A percentile compares a stretch with the other conserved stretches of the same genome.
phyloP scores from a whole-genome alignment of 1,140 invertebrate species.

The Drosophila ironensis region DNA sequence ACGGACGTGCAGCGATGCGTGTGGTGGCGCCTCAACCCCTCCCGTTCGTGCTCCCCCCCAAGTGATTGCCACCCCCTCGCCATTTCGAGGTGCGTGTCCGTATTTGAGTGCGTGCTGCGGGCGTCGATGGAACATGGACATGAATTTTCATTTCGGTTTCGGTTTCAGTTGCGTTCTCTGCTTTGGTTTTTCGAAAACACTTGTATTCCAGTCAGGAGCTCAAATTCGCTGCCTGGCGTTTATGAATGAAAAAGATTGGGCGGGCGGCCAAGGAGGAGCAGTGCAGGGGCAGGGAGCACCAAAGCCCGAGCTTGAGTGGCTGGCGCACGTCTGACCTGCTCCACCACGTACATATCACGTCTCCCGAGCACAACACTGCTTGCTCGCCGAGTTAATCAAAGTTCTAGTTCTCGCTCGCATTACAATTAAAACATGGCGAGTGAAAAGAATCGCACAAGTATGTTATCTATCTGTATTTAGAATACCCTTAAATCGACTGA shows the following conservation, averaged over 20 bases:
- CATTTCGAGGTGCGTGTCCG: no score
- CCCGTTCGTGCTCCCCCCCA: no score
- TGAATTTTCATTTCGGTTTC: conserved; percentile 63
- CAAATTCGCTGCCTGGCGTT: conserved; percentile 61
- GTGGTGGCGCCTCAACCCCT: no score
- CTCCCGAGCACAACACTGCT: no score
- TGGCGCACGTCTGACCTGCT: conserved; percentile 30
- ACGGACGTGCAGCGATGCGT: conserved; percentile 66
- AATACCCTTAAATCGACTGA: no score
- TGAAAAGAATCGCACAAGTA: no score
- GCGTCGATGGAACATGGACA: conserved; percentile 63
- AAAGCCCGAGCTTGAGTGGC: conserved; percentile 35
- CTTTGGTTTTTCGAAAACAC: conserved; percentile 67
- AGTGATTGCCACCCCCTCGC: no score
- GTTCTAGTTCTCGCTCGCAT: no score
- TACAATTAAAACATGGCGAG: no score
- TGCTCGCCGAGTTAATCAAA: no score
- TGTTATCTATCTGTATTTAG: no score
- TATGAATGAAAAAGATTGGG: conserved; percentile 55
- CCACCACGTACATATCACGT: conserved; percentile 27
- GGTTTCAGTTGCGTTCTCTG: conserved; percentile 58
- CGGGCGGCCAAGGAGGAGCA: conserved; percentile 12
- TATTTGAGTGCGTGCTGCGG: conserved; percentile 67
- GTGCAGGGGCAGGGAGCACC: conserved; percentile 4
- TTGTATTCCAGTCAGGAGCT: conserved; percentile 73